Percentiles rank a stretch among this genome's conserved stretches.
Evolutionary conservation across 2,113 vertebrate species (phyloP).

Genomic region (Chaetodon trifascialis): DNA sequence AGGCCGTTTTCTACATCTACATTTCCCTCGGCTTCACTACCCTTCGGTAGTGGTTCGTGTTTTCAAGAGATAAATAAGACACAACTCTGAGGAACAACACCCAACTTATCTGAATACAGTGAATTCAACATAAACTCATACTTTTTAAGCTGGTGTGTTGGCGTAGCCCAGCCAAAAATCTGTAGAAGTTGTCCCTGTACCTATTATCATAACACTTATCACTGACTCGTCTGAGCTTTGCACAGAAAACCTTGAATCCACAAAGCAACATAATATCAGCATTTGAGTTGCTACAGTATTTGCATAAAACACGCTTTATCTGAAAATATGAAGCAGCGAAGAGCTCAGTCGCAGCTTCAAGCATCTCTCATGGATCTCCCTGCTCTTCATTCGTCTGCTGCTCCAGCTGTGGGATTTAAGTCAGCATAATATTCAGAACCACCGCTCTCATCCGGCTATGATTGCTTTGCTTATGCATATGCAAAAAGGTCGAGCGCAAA

Average conservation of each 20-base stretch:
- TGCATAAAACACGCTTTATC: not conserved
- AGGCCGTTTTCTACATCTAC: not conserved
- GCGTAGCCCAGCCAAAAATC: not conserved
- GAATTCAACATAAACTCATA: not conserved
- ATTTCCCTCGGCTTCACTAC: not conserved
- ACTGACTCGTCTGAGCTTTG: not conserved
- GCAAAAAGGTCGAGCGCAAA: conserved; percentile 36
- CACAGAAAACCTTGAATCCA: not conserved
- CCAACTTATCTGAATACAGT: not conserved
- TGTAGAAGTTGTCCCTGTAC: not conserved
- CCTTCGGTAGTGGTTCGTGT: not conserved
- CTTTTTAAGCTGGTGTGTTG: not conserved
- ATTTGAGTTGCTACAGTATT: not conserved
- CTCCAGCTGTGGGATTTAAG: conserved; percentile 53
- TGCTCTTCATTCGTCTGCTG: conserved; percentile 24
- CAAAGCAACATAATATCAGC: conserved; percentile 2
- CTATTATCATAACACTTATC: not conserved
- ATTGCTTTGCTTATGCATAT: conserved; percentile 57
- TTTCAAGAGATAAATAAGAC: not conserved
- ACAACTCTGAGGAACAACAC: not conserved
- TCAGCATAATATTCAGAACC: conserved; percentile 56
- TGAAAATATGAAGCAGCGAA: not conserved
- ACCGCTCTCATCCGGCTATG: conserved; percentile 22
- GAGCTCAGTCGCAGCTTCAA: conserved; percentile 3
- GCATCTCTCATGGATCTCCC: conserved; percentile 27